These are phyloP conservation scores for Umimayanthus chanpuru DNA, from an alignment of 92 coral and sea anemone genomes.

Conservation along the genomic window DNA sequence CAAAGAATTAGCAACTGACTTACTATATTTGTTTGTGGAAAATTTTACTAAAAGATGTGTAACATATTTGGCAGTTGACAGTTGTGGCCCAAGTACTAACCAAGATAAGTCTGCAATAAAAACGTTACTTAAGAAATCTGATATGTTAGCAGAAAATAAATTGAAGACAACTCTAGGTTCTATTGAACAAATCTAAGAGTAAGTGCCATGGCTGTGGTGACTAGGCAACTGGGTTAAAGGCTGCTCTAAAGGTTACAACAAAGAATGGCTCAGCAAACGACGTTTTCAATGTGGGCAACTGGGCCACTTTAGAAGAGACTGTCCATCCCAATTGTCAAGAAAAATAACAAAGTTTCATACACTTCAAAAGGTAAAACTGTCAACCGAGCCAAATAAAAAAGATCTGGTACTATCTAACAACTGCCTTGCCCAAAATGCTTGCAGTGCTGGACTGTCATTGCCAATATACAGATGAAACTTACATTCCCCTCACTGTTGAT, in stretches of 20 bases:
- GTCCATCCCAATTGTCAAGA: not conserved
- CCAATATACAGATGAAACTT: not conserved
- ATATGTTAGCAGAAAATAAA: not conserved
- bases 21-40: conserved; percentile 1
- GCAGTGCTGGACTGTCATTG: not conserved
- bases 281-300: too few species aligned
- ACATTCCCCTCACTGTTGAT: conserved; percentile 14
- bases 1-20: not conserved
- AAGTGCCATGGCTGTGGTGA: conserved; percentile 1
- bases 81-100: not conserved
- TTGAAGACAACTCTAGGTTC: not conserved
- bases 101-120: not conserved
- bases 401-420: not conserved
- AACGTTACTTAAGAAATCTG: not conserved
- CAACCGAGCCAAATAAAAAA: not conserved
- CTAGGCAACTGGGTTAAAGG: not conserved
- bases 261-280: conserved; percentile 46
- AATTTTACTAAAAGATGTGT: not conserved
- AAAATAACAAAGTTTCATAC: not conserved
- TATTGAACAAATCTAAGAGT: not conserved
- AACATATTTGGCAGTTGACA: not conserved
- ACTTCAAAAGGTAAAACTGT: not conserved
- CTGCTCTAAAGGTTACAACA: conserved; percentile 31
- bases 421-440: conserved; percentile 25
- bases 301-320: conserved; percentile 29